These are phyloP conservation scores for Adrianichthys oophorus DNA, from an alignment of 2,797 vertebrate genomes.

Conservation along the genomic window DNA sequence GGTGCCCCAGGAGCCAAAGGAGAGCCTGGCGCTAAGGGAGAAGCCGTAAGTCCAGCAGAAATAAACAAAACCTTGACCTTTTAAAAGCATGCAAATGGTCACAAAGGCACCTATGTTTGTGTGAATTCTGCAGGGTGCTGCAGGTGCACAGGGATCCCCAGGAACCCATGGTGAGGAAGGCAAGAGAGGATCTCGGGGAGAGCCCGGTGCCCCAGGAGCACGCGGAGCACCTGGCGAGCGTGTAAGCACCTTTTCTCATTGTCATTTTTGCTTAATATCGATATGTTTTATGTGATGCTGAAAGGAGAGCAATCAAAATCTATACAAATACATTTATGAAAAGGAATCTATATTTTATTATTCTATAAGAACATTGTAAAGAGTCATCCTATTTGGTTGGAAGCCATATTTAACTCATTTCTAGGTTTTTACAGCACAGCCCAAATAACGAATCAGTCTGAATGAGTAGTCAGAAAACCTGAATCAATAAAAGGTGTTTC, in stretches of 20 bases:
- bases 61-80: background rate
- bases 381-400: too few relatives aligned
- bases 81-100: background rate
- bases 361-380: too few relatives aligned
- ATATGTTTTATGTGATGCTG: background rate
- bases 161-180: constrained; percentile 93
- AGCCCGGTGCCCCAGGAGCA: constrained; percentile 84
- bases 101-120: background rate
- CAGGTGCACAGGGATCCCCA: constrained; percentile 87
- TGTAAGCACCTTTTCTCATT: constrained; percentile 72
- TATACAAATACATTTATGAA: too few relatives aligned
- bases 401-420: too few relatives aligned
- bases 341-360: too few relatives aligned
- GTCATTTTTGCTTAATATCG: background rate
- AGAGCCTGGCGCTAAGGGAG: constrained; percentile 91
- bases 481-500: too few relatives aligned
- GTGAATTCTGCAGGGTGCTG: constrained; percentile 77
- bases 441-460: too few relatives aligned
- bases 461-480: too few relatives aligned
- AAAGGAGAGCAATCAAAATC: background rate
- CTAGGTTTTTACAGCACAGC: too few relatives aligned
- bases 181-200: constrained; percentile 94
- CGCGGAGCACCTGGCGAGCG: constrained; percentile 90
- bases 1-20: constrained; percentile 91
- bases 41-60: constrained; percentile 78